Conservation (phyloP, 1,140 invertebrate genomes). For the Eriocheir sinensis region DNA sequence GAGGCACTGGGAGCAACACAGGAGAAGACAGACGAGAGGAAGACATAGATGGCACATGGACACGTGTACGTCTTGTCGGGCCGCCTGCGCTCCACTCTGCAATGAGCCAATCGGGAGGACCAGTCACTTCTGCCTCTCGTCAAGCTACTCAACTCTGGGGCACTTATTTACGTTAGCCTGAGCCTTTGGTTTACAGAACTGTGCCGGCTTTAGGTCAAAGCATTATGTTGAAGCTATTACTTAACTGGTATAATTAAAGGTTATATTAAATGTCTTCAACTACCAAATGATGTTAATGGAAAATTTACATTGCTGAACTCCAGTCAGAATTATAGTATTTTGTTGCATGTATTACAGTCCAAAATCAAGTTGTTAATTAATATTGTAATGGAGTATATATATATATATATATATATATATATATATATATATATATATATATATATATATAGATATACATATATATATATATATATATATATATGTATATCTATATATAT, state of each 20-base stretch:
- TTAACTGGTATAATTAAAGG: no score
- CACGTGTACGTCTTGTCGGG: slow-evolving; percentile 76
- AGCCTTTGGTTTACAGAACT: background rate
- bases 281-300: background rate
- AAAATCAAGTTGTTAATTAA: no score
- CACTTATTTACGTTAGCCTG: background rate
- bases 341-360: no score
- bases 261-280: background rate
- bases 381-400: background rate
- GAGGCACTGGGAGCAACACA: slow-evolving; percentile 73
- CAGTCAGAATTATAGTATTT: background rate
- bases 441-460: background rate
- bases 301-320: background rate
- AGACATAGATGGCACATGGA: slow-evolving; percentile 77
- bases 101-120: slow-evolving; percentile 73
- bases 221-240: no score
- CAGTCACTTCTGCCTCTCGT: slow-evolving; percentile 67
- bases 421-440: slow-evolving; percentile 19
- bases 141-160: slow-evolving; percentile 6
- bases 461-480: slow-evolving; percentile 20
- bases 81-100: slow-evolving; percentile 74
- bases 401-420: slow-evolving; percentile 27
- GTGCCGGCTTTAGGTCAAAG: background rate
- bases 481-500: background rate
- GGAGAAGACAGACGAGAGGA: slow-evolving; percentile 77